Evolutionary conservation across 1,140 invertebrate genomes (phyloP), one percentile per base, ranked within the genome.

Genomic region (Steinernema khuongi): DNA sequence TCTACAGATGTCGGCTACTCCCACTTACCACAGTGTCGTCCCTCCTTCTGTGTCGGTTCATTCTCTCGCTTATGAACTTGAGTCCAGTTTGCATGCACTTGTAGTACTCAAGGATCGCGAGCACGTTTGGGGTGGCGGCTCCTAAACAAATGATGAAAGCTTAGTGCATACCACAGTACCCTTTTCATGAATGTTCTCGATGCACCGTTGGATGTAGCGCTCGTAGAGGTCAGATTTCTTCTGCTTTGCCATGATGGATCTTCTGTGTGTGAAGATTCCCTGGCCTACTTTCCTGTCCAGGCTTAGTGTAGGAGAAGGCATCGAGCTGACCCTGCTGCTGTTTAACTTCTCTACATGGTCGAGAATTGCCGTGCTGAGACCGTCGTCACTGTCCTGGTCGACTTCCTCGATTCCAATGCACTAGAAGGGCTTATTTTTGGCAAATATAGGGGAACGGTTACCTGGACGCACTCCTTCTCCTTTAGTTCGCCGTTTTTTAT

Each of bases 271-370:
- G 28, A 79, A 67, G 26, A 79, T 79, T 18, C 78, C 78, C n/a
- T 79, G 76, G 28, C 78, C 78, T 1, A 79, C 77, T 76, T 79
- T 79, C 36, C 78, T 33, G 19, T 79, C 73, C 17, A 79, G 67
- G 68, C 68, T 72, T 2, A 79, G 69, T 43, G 72, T 44, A 31
- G 73, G 71, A 0, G 74, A 68, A 17, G 77, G 77, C n/a, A 79
- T 79, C 30, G 67, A 7, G 4, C 29, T 22, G 2, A 68, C 32
- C 22, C 31, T 68, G 32, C 1, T 33, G 30, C 28, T 71, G 14
- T 19, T 29, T 1, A 36, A 1, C 19, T 30, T 44, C 19, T 72
- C 71, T 17, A 44, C 43, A n/a, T 26, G n/a, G 26, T 66, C 28
- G 19, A 67, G 18, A 1, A 33, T 17, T 44, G 68, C 72, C 18